phyloP scores from a whole-genome alignment of 2,888 invertebrate genomes.

The Arctia plantaginis region DNA sequence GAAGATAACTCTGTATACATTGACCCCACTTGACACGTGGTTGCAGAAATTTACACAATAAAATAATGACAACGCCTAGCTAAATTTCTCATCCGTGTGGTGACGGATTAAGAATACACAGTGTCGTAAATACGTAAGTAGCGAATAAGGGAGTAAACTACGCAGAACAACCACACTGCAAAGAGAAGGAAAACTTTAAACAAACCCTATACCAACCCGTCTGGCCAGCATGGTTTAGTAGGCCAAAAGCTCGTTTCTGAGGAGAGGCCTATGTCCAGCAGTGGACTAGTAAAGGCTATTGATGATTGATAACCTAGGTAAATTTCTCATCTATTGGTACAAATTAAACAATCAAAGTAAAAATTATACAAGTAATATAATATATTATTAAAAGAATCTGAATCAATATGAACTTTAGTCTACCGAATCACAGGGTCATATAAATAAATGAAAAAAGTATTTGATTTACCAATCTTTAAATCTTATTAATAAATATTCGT shows the following conservation, averaged over 20 bases:
- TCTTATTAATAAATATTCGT: slow-evolving; percentile 28
- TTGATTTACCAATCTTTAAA: not conserved
- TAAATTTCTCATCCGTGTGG: too few relatives aligned
- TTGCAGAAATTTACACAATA: slow-evolving; percentile 43
- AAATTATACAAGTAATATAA: slow-evolving; percentile 40
- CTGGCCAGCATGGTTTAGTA: too few relatives aligned
- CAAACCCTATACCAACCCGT: too few relatives aligned
- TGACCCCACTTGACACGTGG: slow-evolving; percentile 50
- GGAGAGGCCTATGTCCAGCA: too few relatives aligned
- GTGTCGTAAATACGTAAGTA: too few relatives aligned
- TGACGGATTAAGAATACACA: too few relatives aligned
- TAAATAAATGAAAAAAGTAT: slow-evolving; percentile 35
- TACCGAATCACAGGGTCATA: slow-evolving; percentile 59
- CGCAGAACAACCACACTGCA: too few relatives aligned
- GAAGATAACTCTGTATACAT: slow-evolving; percentile 34
- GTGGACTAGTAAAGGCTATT: too few relatives aligned
- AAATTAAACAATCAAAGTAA: slow-evolving; percentile 42
- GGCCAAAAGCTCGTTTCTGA: too few relatives aligned
- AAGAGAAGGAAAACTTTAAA: too few relatives aligned
- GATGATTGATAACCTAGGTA: too few relatives aligned
- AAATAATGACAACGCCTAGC: slow-evolving; percentile 34
- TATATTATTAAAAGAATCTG: slow-evolving; percentile 43
- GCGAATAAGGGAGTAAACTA: too few relatives aligned
- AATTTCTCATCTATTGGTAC: slow-evolving; percentile 31
- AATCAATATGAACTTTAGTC: slow-evolving; percentile 60